Evolutionary conservation across 2,797 vertebrate species (phyloP), one percentile per base, ranked within the genome.

Genomic region (Bradypodion pumilum): DNA sequence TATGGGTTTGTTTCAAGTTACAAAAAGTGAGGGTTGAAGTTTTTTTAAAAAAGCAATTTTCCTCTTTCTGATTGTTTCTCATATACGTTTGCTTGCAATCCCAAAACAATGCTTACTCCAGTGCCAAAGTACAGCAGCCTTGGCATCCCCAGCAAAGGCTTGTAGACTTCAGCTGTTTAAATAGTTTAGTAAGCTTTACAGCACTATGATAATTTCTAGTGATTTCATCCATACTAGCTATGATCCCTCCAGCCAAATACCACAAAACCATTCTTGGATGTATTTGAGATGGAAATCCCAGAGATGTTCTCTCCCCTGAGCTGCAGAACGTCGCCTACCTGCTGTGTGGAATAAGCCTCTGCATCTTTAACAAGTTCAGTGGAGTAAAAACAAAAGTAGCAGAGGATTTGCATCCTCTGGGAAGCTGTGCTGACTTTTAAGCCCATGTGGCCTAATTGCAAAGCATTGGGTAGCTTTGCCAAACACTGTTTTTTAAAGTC

Each of bases 401-500:
- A 16, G 44, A 2, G 21, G 68, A 25, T n/a, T 9, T n/a, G 8
- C 35, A 74, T 21, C 56, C 35, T 73, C n/a, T 23, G 35, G 40
- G 79, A 60, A 15, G 16, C 6, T 8, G 9, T 40, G 27, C n/a
- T 69, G 6, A 40, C 23, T 77, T 56, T 80, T 81, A 87, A 77
- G 42, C 56, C 65, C 49, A 86, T 12, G 37, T 56, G 40, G 72
- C 72, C 65, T 32, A 84, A 88, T 85, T 40, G 78, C 25, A 85
- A 88, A 92, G 80, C 40, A 76, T 44, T 82, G 66, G 40, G 7
- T 66, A 87, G 42, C 86, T 92, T 83, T 83, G 89, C 32, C 44
- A 92, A 85, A 87, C 29, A 66, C 72, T 76, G 75, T 83, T 89
- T 92, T 91, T 81, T 73, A 86, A 92, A 63, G 65, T 91, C 86